Base-by-base conservation (phyloP, 2,888 invertebrate species). In the Diabrotica balteata region DNA sequence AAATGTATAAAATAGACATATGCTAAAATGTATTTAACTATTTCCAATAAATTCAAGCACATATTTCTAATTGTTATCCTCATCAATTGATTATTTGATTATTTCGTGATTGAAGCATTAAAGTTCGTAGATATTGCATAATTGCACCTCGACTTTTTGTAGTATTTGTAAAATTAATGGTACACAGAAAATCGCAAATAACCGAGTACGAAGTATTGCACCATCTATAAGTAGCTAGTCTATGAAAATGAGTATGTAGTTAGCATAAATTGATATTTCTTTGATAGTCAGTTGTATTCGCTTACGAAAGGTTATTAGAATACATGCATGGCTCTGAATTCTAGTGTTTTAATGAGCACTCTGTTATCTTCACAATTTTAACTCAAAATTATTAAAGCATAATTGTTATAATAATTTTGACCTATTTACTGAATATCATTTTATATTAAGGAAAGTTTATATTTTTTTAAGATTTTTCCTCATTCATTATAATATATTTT, bases 251-350 rank as follows among this genome's bases (percentile, higher is more conserved):
- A 78, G 75, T 75, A 72, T 77, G 78, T 79, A 76, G 77, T 79
- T 80, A 78, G 78, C 80, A 78, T 79, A 79, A 80, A 78, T 80
- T 79, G 78, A 80, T 79, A 79, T 79, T 78, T 78, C 76, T 75
- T 67, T 73, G 79, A 78, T 75, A 75, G 73, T 74, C 72, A 72
- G 71, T 70, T 72, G 54, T 66, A 65, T 68, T 69, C 60, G 62
- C 68, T 76, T 76, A 68, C 74, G 74, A 75, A 75, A 76, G 67
- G 51, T 63, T 59, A 65, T 52, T 67, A 54, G 64, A 68, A 69
- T 69, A 71, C 73, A 73, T 69, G 72, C 70, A 73, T 69, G 69
- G 70, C 71, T 57, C 69, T 59, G 57, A 70, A 52, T 61, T 66
- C 42, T 63, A 53, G 59, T 64, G 67, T 67, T 68, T 67, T 71